phyloP scores from a whole-genome alignment of 1,140 invertebrate genomes.

The Eurosta solidaginis region DNA sequence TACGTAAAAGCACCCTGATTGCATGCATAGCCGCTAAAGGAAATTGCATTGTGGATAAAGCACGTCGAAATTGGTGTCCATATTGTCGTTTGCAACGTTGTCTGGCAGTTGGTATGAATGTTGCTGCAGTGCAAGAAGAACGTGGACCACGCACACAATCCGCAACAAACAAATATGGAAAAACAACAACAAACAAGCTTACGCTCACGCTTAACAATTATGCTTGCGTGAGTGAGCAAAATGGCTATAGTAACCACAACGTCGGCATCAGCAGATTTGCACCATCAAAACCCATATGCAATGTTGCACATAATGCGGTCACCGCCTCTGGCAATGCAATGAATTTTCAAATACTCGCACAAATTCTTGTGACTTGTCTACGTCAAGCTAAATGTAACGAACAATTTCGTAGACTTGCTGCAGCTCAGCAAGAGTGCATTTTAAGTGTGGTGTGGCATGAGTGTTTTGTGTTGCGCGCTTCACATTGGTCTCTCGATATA shows the following conservation, averaged over 20 bases:
- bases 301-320: neutral
- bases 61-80: slow-evolving; percentile 85
- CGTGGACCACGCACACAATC: slow-evolving; percentile 68
- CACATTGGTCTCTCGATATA: slow-evolving; percentile 67
- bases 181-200: neutral
- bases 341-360: slow-evolving; percentile 62
- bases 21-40: slow-evolving; percentile 77
- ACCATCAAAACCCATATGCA: neutral
- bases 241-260: neutral
- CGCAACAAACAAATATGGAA: neutral
- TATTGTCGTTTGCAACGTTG: slow-evolving; percentile 81
- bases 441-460: slow-evolving; percentile 65
- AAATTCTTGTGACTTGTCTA: slow-evolving; percentile 65
- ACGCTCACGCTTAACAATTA: neutral
- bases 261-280: neutral
- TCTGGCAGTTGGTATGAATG: slow-evolving; percentile 79
- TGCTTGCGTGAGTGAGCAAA: neutral
- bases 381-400: slow-evolving; percentile 64
- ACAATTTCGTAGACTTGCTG: slow-evolving; percentile 61
- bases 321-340: slow-evolving; percentile 36
- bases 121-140: slow-evolving; percentile 79
- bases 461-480: slow-evolving; percentile 65
- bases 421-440: slow-evolving; percentile 63
- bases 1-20: slow-evolving; percentile 72
- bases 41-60: slow-evolving; percentile 80